Percentiles rank a stretch among this genome's conserved stretches.
These are phyloP conservation scores for Puffinus mauretanicus DNA, from an alignment of 2,113 vertebrate species.

Conservation along the genomic window DNA sequence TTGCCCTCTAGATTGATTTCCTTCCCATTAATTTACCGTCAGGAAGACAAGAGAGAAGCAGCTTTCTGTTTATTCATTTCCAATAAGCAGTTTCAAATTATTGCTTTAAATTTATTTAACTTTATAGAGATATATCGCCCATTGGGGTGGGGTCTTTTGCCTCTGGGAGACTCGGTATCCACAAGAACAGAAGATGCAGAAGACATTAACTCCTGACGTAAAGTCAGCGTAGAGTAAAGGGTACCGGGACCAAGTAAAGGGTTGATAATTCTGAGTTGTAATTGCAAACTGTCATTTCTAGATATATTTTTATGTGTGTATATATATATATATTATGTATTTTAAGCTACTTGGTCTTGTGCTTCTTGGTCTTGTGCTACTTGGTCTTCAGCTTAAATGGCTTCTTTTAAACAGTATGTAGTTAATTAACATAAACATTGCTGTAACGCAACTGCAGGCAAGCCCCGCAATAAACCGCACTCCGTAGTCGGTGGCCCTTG, in stretches of 20 bases:
- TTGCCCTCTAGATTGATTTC: not conserved
- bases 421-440: not conserved
- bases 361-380: not conserved
- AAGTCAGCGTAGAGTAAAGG: not conserved
- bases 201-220: not conserved
- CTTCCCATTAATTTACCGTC: fast-evolving
- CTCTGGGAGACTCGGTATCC: not conserved
- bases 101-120: not conserved
- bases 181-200: not conserved
- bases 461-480: not conserved
- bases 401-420: not conserved
- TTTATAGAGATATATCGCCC: fast-evolving
- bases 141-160: not conserved
- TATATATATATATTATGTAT: too few relatives aligned
- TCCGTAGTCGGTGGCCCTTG: fast-evolving
- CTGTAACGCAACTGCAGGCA: not conserved
- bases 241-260: not conserved
- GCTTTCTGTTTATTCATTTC: not conserved
- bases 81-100: not conserved
- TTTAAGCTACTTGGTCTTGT: not conserved
- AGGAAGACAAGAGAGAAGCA: not conserved
- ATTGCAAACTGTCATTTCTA: not conserved
- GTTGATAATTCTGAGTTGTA: not conserved
- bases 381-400: not conserved
- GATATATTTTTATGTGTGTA: not conserved